Conservation (phyloP, 2,797 vertebrate genomes). For the Acridotheres tristis region DNA sequence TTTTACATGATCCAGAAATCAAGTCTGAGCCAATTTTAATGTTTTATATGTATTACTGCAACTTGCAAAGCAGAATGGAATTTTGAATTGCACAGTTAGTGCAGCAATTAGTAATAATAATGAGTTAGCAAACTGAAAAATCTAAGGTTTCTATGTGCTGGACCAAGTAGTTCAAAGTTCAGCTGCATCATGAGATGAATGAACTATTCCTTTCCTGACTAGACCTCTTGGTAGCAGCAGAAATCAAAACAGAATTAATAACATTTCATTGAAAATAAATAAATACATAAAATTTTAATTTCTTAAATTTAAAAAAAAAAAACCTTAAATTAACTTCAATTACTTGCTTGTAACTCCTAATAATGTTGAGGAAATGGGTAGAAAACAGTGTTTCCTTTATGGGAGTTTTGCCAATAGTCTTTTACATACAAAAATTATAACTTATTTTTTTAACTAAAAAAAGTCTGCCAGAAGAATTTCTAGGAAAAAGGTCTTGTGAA, state of each 20-base stretch:
- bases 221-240: not conserved
- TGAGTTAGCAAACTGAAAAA: not conserved
- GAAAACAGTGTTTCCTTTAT: not conserved
- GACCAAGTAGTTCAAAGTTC: not conserved
- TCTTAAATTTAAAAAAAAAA: not conserved
- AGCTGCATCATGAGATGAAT: not conserved
- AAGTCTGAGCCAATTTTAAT: not conserved
- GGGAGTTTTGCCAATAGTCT: not conserved
- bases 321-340: not conserved
- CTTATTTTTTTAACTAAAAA: too few relatives aligned
- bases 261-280: not conserved
- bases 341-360: not conserved
- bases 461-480: not conserved
- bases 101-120: not conserved
- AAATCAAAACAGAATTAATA: not conserved
- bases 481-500: not conserved
- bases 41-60: not conserved
- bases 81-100: not conserved
- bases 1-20: not conserved
- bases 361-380: not conserved
- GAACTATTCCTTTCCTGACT: not conserved
- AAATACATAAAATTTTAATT: not conserved
- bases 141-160: not conserved
- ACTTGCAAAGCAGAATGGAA: not conserved
- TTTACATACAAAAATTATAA: not conserved